Base-by-base conservation (phyloP, 1,140 invertebrate species). In the Heliothis subflexa region DNA sequence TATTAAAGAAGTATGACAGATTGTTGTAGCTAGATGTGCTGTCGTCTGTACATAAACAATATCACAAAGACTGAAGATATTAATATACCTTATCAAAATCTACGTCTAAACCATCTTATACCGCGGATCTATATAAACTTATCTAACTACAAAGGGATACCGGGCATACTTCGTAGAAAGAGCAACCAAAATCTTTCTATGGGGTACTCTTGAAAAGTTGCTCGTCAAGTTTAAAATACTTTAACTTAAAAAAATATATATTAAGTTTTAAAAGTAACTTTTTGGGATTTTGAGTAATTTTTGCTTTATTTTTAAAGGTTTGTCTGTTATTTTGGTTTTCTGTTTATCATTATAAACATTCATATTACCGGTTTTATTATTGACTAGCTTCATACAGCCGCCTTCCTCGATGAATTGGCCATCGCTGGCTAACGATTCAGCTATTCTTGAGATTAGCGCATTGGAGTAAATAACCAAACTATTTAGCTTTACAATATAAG, bases 241-340 rank as follows among this genome's bases (percentile, higher is more conserved):
- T 62, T 40, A 10, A 28, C 40, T 64, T 64, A 64, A 64, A 62
- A 64, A 64, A 64, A 47, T 40, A 10, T 16, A 47, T 16, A n/a
- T 7, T 40, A n/a, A 16, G 16, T 7, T 64, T 45, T 45, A 18
- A 64, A 11, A 47, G 21, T 18, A 12, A 45, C 61, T 64, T 45
- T 62, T 64, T 64, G 4, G 0, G 33, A 14, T 13, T 57, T 21
- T 18, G 4, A 28, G 3, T 14, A 40, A n/a, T 40, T 28, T 9
- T 12, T 14, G 25, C 33, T 33, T 59, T 25, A 59, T 28, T 13
- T 28, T 33, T 40, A 40, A 5, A 40, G 33, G 0, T 40, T 40
- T 40, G 33, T 40, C 33, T 40, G 1, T 40, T 40, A 40, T 40
- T 40, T 9, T 9, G 5, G 5, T 40, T 9, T 40, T 9, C 9